A percentile compares a stretch with the other conserved stretches of the same genome.
These are phyloP conservation scores for human (Homo sapiens) DNA, from an alignment of 2,113 vertebrate species.

Conservation along the genomic window DNA sequence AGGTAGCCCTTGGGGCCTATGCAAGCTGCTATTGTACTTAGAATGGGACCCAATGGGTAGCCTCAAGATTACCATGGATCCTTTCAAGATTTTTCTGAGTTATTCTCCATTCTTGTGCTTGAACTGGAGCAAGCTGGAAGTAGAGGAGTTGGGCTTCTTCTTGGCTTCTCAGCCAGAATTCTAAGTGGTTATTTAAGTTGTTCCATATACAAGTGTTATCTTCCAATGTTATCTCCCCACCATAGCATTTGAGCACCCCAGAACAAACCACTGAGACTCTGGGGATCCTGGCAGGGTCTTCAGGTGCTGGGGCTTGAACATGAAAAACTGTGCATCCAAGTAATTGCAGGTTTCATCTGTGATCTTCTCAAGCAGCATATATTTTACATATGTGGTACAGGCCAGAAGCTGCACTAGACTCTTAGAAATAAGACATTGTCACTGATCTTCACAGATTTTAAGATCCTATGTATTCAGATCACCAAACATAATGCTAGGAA, in stretches of 20 bases:
- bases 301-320: neutral
- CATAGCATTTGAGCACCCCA: neutral
- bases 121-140: neutral
- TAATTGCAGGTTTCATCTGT: neutral
- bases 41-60: neutral
- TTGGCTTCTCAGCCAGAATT: neutral
- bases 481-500: neutral
- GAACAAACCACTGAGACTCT: neutral
- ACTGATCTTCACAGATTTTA: neutral
- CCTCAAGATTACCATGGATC: fast-evolving
- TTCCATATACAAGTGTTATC: neutral
- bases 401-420: neutral
- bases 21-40: neutral
- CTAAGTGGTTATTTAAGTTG: neutral
- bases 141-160: neutral
- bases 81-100: neutral
- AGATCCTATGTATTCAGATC: neutral
- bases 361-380: neutral
- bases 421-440: neutral
- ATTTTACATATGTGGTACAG: neutral
- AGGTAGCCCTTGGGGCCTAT: neutral
- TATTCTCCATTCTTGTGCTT: neutral
- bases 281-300: neutral
- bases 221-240: neutral
- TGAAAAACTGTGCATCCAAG: neutral